Evolutionary conservation across 2,797 vertebrate genomes (phyloP).

Genomic region (Chanos chanos): DNA sequence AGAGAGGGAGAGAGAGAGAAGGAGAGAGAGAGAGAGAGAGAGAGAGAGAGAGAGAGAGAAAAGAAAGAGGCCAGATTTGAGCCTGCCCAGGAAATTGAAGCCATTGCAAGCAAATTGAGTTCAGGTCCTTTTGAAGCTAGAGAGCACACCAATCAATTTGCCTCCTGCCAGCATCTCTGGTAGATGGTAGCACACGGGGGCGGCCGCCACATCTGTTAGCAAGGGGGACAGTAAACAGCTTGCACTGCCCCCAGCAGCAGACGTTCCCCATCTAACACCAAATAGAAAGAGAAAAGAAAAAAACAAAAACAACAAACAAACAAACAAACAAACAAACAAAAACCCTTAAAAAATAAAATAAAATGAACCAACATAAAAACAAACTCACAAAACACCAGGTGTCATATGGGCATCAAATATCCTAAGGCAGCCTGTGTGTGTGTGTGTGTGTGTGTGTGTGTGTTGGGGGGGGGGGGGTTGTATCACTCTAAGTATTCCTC

Average conservation of each 20-base stretch:
- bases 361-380: too few species aligned
- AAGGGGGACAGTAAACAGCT: constrained; percentile 67
- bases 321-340: too few species aligned
- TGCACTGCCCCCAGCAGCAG: constrained; percentile 35
- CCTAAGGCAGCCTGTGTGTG: too few species aligned
- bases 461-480: too few species aligned
- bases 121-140: constrained; percentile 79
- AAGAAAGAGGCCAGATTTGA: constrained; percentile 52
- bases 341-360: too few species aligned
- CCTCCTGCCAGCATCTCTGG: constrained; percentile 66
- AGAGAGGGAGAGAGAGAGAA: neutral
- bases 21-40: neutral
- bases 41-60: constrained; percentile 22
- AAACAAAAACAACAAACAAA: neutral
- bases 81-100: constrained; percentile 79
- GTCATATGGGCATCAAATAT: too few species aligned
- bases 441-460: too few species aligned
- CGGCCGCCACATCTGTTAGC: constrained; percentile 65
- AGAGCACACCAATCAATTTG: constrained; percentile 81
- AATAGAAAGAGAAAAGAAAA: neutral
- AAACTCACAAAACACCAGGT: too few species aligned
- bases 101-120: constrained; percentile 82
- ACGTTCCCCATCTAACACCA: neutral
- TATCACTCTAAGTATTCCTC: too few species aligned
- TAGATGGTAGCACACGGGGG: constrained; percentile 66